Percentiles rank a stretch among this genome's conserved stretches.
Evolutionary conservation across 1,140 invertebrate species (phyloP).

Genomic region (Halesus radiatus): DNA sequence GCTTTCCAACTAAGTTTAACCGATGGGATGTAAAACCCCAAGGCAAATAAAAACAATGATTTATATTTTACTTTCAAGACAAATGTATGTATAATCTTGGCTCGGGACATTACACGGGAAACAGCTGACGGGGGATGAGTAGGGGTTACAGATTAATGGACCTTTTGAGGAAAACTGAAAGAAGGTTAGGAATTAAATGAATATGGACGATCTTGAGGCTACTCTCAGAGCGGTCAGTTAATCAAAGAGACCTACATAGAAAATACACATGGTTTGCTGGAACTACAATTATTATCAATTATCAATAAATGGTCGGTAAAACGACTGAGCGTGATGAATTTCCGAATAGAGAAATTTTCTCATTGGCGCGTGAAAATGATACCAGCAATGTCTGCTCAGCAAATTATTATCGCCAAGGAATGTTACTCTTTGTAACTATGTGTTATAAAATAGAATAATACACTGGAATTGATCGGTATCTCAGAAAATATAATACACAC

Average conservation of each 20-base stretch:
- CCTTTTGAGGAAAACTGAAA: background rate
- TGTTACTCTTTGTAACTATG: background rate
- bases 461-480: background rate
- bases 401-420: background rate
- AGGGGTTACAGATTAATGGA: too few species aligned
- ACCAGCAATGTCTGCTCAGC: background rate
- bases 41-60: background rate
- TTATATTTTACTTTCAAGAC: constrained; percentile 1
- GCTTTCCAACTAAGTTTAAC: background rate
- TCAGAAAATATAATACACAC: background rate
- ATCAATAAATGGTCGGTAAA: too few species aligned
- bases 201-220: background rate
- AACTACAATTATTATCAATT: background rate
- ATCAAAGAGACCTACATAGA: background rate
- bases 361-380: constrained; percentile 4
- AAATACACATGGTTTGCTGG: background rate
- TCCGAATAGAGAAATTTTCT: constrained; percentile 3
- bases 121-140: too few species aligned
- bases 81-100: background rate
- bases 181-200: background rate
- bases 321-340: background rate
- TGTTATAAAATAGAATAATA: background rate
- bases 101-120: too few species aligned
- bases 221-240: background rate
- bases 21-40: background rate